Evolutionary conservation across 2,113 vertebrate genomes (phyloP).

Genomic region (Puntigrus tetrazona): DNA sequence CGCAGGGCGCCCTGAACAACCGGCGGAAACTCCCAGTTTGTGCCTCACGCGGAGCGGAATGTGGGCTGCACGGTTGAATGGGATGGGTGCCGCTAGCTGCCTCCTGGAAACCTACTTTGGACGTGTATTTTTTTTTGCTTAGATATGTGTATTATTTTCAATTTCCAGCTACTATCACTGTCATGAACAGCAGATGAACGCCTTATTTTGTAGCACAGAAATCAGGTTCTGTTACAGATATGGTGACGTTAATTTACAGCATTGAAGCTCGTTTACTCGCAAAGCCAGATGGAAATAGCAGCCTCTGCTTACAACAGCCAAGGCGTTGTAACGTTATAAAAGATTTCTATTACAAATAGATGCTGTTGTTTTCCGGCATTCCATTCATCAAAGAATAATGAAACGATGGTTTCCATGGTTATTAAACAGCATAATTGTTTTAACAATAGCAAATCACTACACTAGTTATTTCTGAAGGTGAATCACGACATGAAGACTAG

Average conservation of each 20-base stretch:
- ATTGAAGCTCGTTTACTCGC: not conserved
- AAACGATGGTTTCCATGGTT: not conserved
- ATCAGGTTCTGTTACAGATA: not conserved
- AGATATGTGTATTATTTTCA: not conserved
- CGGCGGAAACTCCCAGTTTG: conserved; percentile 41
- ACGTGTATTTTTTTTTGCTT: not conserved
- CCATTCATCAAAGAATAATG: too few species aligned
- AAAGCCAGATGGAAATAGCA: not conserved
- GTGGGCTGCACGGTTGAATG: conserved; percentile 49
- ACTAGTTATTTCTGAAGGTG: not conserved
- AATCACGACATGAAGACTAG: not conserved
- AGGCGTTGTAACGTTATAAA: not conserved
- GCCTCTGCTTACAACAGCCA: not conserved
- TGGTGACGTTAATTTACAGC: not conserved
- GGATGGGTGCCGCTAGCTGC: conserved; percentile 56
- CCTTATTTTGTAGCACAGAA: not conserved
- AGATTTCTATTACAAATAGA: not conserved
- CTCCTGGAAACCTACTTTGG: not conserved
- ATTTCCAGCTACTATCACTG: not conserved
- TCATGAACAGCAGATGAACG: not conserved
- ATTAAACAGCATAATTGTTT: not conserved
- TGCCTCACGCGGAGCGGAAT: conserved; percentile 56
- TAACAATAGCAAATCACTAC: not conserved
- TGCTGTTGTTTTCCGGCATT: too few species aligned
- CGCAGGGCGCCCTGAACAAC: conserved; percentile 67